Base-by-base conservation (phyloP, 2,113 vertebrate genomes). In the Malurus melanocephalus region DNA sequence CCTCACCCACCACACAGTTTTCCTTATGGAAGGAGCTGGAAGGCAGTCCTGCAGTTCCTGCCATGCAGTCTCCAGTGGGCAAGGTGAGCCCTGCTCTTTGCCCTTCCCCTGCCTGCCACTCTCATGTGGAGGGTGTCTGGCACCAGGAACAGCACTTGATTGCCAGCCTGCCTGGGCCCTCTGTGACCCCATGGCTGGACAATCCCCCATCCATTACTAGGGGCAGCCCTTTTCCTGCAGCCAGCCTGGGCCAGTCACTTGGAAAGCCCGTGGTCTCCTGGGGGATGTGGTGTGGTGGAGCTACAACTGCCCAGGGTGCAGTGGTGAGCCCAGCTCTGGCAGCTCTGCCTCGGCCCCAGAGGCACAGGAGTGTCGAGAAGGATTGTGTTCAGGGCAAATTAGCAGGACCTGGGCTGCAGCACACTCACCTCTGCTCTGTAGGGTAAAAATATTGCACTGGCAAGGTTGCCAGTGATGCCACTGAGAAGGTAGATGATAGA, bases 401-500 rank as follows among this genome's bases (percentile, higher is more conserved):
- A 51, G 33, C 27, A 10, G 40, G 42, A 59, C 46, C 62, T 60
- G 35, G 28, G 19, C 85, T 83, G 77, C 59, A 57, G 55, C n/a
- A 82, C 35, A 74, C 96, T 77, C 92, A 99, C 99, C 99, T 99
- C 99, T 8, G 99, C 99, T 97, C 99, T 98, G 95, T 99, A 99
- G 11, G 99, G 99, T 96, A 99, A 97, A 92, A 99, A 99, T 89
- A 99, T 99, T 94, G 99, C 98, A 52, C 99, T 99, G 78, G 99
- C 99, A 82, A 99, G 97, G 97, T 99, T 99, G 65, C 99, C 99
- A 4, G 99, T 99, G 97, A 99, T 98, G 76, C 99, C 99, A 52
- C 99, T 99, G 87, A 99, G 96, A 89, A 99, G 98, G 97, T 99
- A 99, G 96, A 99, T 99, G 97, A 99, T 99, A 85, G 99, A 99